Base-by-base conservation (phyloP, 2,113 vertebrate species). In the Austrofundulus limnaeus region DNA sequence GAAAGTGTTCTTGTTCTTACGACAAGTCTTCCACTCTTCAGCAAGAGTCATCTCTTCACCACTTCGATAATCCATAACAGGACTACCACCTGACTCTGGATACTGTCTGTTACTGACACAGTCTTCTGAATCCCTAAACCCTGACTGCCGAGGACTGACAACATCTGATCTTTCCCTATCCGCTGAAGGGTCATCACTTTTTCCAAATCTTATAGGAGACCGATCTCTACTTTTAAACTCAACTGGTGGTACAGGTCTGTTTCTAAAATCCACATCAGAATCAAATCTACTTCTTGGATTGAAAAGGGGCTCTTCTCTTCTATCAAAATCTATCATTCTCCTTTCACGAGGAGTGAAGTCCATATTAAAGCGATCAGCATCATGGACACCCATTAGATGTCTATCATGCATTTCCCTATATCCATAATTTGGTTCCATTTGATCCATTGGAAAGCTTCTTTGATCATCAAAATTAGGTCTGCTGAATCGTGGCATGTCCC, bases 181-280 rank as follows among this genome's bases (percentile, higher is more conserved):
- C 34, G 58, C 67, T 9, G 84, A 55, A 42, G 78, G 37, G 5
- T 57, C 74, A 47, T 85, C 80, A n/a, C n/a, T 56, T 48, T 87
- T 87, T 37, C 85, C 84, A 77, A 90, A 90, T 58, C 85, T 79
- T 68, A 86, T 62, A 15, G 91, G 89, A 53, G 92, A 91, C 28
- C 86, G 78, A 25, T 92, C 91, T 64, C 91, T 89, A 66, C 57
- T 77, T 62, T 76, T 75, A 48, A 89, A 90, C 73, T 96, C 94
- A 82, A 84, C 24, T 2, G 91, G 66, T 50, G 92, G 89, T 72
- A 91, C 92, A 45, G 93, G 93, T 37, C 93, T 95, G 56, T 94
- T 94, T 84, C 94, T 92, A 84, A 96, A 94, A 86, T 98, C 95
- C 88, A 93, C 90, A 83, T 95, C 90, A 39, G 92, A 92, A 25